Percentiles rank a stretch among this genome's conserved stretches.
Evolutionary conservation across 2,797 vertebrate species (phyloP).

Genomic region (Xenentodon cancila): DNA sequence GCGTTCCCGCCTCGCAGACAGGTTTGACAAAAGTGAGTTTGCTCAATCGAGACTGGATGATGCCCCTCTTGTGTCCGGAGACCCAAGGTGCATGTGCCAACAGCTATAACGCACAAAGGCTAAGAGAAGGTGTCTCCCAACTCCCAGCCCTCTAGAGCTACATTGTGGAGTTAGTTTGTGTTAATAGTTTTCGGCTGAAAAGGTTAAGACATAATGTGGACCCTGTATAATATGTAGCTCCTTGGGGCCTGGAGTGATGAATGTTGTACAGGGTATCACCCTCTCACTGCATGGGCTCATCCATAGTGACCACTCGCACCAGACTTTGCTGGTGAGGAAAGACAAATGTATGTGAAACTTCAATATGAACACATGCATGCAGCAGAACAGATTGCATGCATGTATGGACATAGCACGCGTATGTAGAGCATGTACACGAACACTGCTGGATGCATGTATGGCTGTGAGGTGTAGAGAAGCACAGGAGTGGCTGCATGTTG

Average conservation of each 20-base stretch:
- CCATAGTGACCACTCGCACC: conserved; percentile 25
- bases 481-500: conserved; percentile 58
- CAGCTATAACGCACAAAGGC: conserved; percentile 23
- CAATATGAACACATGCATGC: conserved; percentile 44
- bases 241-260: conserved; percentile 70
- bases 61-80: conserved; percentile 56
- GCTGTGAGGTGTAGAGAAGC: conserved; percentile 23
- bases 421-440: conserved; percentile 46
- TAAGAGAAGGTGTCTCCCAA: conserved; percentile 49
- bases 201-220: conserved; percentile 40
- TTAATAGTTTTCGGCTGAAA: conserved; percentile 48
- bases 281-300: conserved; percentile 74
- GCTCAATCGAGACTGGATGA: conserved; percentile 69
- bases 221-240: conserved; percentile 67
- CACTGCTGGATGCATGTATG: conserved; percentile 56
- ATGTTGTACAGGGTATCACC: conserved; percentile 51
- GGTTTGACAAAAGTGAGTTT: conserved; percentile 89
- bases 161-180: conserved; percentile 26
- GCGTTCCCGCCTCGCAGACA: conserved; percentile 81
- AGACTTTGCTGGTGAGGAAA: conserved; percentile 16
- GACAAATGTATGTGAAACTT: conserved; percentile 10
- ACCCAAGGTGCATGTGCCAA: conserved; percentile 78
- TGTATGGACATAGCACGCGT: conserved; percentile 59
- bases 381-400: conserved; percentile 50
- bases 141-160: conserved; percentile 76